These are phyloP conservation scores for Nycteola revayana DNA, from an alignment of 2,888 invertebrate genomes.

Conservation along the genomic window DNA sequence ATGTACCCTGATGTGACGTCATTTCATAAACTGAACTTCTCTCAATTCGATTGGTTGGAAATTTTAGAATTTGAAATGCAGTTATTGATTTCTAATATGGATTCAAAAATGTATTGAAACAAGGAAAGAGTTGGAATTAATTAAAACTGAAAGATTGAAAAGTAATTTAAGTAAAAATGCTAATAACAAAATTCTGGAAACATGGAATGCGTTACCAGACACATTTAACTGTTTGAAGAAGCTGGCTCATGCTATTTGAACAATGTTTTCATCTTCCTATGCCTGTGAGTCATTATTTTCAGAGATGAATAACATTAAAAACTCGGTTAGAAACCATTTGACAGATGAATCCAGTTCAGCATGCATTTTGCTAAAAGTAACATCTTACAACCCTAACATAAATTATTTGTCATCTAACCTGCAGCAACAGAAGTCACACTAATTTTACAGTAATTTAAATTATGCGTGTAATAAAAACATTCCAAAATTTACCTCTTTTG, in stretches of 20 bases:
- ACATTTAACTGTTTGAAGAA: constrained; percentile 31
- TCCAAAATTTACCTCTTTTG: constrained; percentile 1
- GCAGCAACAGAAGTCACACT: constrained; percentile 22
- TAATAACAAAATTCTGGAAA: constrained; percentile 30
- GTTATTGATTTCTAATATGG: constrained; percentile 1
- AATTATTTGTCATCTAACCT: constrained; percentile 23
- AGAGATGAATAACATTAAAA: no score
- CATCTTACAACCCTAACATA: constrained; percentile 23
- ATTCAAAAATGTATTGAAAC: not conserved
- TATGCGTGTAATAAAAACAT: no score
- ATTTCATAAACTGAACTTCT: constrained; percentile 17
- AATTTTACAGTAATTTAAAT: constrained; percentile 20
- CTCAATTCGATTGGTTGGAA: constrained; percentile 21
- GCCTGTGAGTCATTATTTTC: constrained; percentile 31
- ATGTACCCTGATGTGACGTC: constrained; percentile 9
- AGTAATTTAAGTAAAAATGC: constrained; percentile 17
- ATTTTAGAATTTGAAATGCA: constrained; percentile 17
- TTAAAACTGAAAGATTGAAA: constrained; percentile 5
- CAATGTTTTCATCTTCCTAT: constrained; percentile 25
- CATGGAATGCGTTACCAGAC: constrained; percentile 30
- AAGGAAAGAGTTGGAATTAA: not conserved
- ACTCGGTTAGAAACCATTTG: constrained; percentile 27
- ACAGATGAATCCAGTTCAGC: constrained; percentile 30
- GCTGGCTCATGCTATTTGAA: constrained; percentile 30
- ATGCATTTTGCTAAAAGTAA: constrained; percentile 32